Evolutionary conservation across 2,113 vertebrate genomes (phyloP).

Genomic region (Benitochromis conjunctus): DNA sequence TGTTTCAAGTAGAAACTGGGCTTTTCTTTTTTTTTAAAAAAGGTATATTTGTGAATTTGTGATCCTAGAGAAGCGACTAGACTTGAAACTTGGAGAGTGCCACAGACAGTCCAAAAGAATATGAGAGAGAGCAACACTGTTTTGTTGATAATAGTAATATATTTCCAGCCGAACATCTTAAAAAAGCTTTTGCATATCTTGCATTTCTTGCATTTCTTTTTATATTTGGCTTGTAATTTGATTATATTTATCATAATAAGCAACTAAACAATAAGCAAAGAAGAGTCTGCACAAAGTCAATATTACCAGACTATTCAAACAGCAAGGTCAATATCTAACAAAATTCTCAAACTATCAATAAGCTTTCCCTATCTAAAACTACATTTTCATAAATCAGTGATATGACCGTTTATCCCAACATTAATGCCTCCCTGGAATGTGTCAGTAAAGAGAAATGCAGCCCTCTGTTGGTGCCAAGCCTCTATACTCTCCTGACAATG

Average conservation of each 20-base stretch:
- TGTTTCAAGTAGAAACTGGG: neutral
- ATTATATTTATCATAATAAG: neutral
- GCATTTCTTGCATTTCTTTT: too few relatives aligned
- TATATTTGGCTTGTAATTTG: neutral
- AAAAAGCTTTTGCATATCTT: neutral
- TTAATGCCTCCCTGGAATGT: neutral
- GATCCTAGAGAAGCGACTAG: neutral
- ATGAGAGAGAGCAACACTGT: neutral
- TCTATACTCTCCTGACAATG: constrained; percentile 43
- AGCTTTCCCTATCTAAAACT: neutral
- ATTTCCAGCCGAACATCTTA: neutral
- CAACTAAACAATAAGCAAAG: neutral
- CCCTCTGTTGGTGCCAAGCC: constrained; percentile 5
- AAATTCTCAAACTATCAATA: neutral
- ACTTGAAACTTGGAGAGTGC: neutral
- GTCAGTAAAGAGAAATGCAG: neutral
- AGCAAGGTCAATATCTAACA: neutral
- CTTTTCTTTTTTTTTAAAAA: too few relatives aligned
- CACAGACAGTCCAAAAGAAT: neutral
- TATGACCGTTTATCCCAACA: neutral
- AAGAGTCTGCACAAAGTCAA: neutral
- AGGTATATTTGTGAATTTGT: neutral
- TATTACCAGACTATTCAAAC: neutral
- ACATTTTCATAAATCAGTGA: constrained; percentile 15
- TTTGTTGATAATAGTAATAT: neutral